Evolutionary conservation across 2,888 invertebrate species (phyloP), one percentile per base, ranked within the genome.

Genomic region (Chrysina gloriosa): DNA sequence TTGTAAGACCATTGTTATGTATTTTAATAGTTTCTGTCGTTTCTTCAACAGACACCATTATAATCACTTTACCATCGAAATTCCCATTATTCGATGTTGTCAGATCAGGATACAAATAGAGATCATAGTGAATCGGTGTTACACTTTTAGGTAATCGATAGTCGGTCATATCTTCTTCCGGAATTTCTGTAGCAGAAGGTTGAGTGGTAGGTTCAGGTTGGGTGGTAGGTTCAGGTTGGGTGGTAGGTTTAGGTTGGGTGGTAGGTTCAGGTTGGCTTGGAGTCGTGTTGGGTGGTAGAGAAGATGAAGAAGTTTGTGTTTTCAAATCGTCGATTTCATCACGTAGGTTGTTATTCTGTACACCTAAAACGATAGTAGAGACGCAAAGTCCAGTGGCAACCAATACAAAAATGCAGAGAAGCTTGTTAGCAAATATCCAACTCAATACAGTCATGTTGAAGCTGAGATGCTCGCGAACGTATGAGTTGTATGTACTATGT

Each of bases 71-170:
- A 9, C 92, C 94, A 47, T 71, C 75, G 73, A 88, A 90, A 7
- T 76, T 78, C 68, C 86, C 87, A 75, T 1, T 85, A 78, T 70
- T 85, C n/a, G n/a, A n/a, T 81, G 14, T 27, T 5, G 27, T 50
- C 70, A 92, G 83, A 75, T 92, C 83, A 0, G 94, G 94, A 77
- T 87, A 83, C 29, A 94, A 81, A 56, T 84, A 84, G 2, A 95
- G 82, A 74, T 90, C 88, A 78, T 95, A 95, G 69, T 88, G 85
- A 14, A 80, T 76, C 0, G 94, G 94, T 27, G 83, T 77, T 0
- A 91, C 82, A 39, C 85, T 78, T 31, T 80, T 82, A 1, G 92
- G 89, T 7, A 94, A 80, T 4, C 89, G 82, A 69, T 86, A 84
- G 65, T 84, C 80, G 16, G 75, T 72, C 79, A 80, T 79, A n/a